Base-by-base conservation (phyloP, 37 sponge, comb jelly and placozoan genomes). In the Aphrocallistes beatrix region DNA sequence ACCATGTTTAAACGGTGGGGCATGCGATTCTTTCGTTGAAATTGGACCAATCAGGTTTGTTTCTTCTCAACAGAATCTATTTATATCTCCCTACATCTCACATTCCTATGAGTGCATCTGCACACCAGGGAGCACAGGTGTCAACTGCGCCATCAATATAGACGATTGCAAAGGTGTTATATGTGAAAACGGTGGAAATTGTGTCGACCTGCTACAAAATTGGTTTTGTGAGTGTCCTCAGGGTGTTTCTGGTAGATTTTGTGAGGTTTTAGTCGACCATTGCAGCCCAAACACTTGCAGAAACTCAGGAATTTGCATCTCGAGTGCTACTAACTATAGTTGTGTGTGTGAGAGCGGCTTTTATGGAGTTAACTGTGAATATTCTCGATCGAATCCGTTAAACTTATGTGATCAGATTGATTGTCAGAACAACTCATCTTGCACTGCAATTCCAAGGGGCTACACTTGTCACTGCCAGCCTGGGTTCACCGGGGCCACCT, bases 131-230 rank as follows among this genome's bases (percentile, higher is more conserved):
- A 88, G 88, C 1, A 23, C 87, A 21, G 92, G 92, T 0, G 45
- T 82, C 0, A 38, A 50, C 16, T 92, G 92, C 40, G 87, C 86
- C 23, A 86, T 84, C 28, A 88, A 90, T 23, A 88, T 86, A 36
- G 88, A 92, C 81, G 90, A 92, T 38, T 92, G 92, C 86, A 87
- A 86, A 38, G 90, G 90, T 40, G 88, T 82, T 81, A 87, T 88
- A 16, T 92, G 92, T 42, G 85, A 82, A 25, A 38, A 85, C 36
- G 87, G 84, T 82, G 92, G 84, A 25, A 38, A 81, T 16, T 92
- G 92, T 60, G 38, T 50, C 0, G 90, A 92, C 87, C 85, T 23
- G 0, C 32, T 92, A 23, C 40, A 82, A 30, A 90, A 86, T 36
- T 92, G 69, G 37, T 36, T 10, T 17, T 92, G 92, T 82, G 42